Conservation (phyloP, 2,113 vertebrate species). For the Apteryx owenii region DNA sequence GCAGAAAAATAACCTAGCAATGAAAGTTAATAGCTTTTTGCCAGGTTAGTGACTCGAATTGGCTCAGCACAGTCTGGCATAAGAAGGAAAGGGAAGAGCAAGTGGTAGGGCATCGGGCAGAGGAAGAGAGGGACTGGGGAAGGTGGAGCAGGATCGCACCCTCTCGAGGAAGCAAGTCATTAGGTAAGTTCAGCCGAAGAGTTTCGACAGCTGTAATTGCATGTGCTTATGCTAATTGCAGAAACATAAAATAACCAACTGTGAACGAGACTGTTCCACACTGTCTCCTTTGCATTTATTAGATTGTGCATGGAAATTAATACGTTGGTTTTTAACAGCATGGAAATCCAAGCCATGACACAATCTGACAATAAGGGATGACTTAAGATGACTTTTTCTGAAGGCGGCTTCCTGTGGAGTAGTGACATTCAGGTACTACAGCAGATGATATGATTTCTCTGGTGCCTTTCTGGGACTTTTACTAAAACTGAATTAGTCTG, state of each 20-base stretch:
- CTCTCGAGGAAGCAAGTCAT: neutral
- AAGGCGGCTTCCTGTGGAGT: neutral
- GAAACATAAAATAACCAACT: slow-evolving; percentile 49
- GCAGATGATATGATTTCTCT: neutral
- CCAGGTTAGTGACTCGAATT: rapidly evolving
- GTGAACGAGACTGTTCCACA: slow-evolving; percentile 43
- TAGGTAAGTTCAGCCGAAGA: slow-evolving; percentile 40
- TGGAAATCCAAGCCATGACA: neutral
- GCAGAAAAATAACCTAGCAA: neutral
- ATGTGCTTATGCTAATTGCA: neutral
- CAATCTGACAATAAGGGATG: neutral
- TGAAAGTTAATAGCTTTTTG: neutral
- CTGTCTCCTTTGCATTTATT: slow-evolving; percentile 44
- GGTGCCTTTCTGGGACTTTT: neutral
- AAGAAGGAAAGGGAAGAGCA: neutral
- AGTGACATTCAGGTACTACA: neutral
- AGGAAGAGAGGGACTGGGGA: neutral
- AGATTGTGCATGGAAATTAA: slow-evolving; percentile 46
- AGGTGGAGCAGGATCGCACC: neutral
- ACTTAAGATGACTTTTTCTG: neutral
- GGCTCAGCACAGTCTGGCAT: neutral
- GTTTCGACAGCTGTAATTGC: slow-evolving; percentile 31
- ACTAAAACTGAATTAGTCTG: slow-evolving; percentile 6
- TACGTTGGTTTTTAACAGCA: neutral
- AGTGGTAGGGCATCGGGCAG: neutral